These are phyloP conservation scores for Saxidomus purpurata DNA, from an alignment of 1,140 invertebrate species.

Conservation along the genomic window DNA sequence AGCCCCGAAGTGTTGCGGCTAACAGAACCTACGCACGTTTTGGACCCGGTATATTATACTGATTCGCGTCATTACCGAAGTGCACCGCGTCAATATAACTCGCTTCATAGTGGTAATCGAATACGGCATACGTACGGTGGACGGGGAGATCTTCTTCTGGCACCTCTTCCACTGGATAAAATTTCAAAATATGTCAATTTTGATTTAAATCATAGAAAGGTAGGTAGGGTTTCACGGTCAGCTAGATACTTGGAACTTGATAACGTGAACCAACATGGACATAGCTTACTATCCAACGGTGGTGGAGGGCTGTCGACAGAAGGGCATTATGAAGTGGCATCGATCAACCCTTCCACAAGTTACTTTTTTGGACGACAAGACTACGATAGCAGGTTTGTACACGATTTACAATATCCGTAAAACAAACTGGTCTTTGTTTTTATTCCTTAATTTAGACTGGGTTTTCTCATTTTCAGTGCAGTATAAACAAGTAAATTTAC, in stretches of 20 bases:
- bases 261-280: neutral
- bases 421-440: too few species aligned
- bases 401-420: too few species aligned
- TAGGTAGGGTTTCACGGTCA: neutral
- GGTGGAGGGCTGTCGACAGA: neutral
- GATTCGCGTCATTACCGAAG: neutral
- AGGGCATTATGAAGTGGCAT: neutral
- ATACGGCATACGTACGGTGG: neutral
- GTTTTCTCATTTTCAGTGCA: too few species aligned
- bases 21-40: neutral
- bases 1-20: neutral
- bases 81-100: neutral
- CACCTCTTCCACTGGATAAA: neutral
- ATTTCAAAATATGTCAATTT: neutral
- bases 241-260: neutral
- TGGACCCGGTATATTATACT: neutral
- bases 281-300: too few species aligned
- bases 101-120: neutral
- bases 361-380: neutral
- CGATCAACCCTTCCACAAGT: neutral
- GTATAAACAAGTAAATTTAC: too few species aligned
- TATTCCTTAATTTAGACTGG: too few species aligned
- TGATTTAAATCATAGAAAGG: neutral
- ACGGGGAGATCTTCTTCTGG: neutral
- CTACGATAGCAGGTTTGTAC: neutral